A percentile compares a stretch with the other conserved stretches of the same genome.
phyloP scores from a whole-genome alignment of 2,113 vertebrate genomes.

The Phyllostomus discolor region DNA sequence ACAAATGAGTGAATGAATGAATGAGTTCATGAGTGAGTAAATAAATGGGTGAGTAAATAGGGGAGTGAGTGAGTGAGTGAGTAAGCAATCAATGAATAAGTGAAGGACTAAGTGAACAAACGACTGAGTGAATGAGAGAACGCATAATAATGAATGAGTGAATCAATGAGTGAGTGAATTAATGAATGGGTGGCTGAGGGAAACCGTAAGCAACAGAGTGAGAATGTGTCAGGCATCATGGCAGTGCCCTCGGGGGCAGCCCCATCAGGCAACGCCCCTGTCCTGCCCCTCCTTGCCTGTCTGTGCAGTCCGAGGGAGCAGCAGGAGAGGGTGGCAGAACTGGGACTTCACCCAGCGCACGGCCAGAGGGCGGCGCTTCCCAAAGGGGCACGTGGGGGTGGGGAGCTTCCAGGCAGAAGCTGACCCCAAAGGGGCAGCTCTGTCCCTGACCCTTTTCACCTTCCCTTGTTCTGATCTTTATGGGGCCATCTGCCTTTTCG shows the following conservation, averaged over 20 bases:
- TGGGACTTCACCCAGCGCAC: background rate
- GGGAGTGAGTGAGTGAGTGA: too few species aligned
- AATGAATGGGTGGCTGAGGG: background rate
- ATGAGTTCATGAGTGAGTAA: background rate
- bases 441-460: slow-evolving; percentile 81
- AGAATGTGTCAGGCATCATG: accelerated
- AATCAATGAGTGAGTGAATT: too few species aligned
- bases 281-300: background rate
- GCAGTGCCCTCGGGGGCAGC: background rate
- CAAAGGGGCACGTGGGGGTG: background rate
- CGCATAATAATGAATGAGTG: background rate
- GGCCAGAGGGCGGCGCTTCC: background rate
- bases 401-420: slow-evolving; percentile 73
- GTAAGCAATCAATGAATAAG: too few species aligned
- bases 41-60: too few species aligned
- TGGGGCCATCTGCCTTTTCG: slow-evolving; percentile 80
- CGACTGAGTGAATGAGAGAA: background rate
- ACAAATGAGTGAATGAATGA: too few species aligned
- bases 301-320: background rate
- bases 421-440: slow-evolving; percentile 76
- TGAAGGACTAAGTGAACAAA: background rate
- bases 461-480: slow-evolving; percentile 85
- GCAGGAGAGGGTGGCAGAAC: background rate
- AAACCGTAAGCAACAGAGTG: background rate
- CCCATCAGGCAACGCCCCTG: accelerated